Evolutionary conservation across 2,113 vertebrate species (phyloP).

Genomic region (Serinus canaria): DNA sequence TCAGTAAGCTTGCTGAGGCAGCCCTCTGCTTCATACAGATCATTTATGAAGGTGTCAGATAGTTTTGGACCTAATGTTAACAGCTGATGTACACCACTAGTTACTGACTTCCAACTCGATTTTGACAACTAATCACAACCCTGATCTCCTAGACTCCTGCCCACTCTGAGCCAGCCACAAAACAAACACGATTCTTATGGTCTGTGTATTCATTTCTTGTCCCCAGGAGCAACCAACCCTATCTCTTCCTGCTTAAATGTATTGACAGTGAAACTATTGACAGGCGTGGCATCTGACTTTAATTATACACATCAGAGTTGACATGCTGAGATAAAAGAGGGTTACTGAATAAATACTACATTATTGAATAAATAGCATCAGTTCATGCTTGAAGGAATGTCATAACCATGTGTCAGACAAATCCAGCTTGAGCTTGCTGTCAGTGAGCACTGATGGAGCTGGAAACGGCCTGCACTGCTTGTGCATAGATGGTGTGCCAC

Average conservation of each 20-base stretch:
- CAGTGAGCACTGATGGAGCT: neutral
- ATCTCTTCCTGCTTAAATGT: neutral
- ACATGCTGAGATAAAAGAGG: neutral
- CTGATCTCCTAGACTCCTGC: neutral
- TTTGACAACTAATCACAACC: neutral
- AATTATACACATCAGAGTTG: neutral
- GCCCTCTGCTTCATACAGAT: neutral
- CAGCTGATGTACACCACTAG: neutral
- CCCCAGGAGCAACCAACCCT: neutral
- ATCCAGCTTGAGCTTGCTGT: neutral
- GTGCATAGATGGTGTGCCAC: rapidly evolving
- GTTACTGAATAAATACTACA: neutral
- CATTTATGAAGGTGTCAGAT: neutral
- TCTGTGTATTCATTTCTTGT: neutral
- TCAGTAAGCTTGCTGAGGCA: neutral
- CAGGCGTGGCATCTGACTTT: neutral
- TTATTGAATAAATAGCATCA: neutral
- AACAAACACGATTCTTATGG: neutral
- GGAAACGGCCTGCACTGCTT: neutral
- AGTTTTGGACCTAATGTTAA: neutral
- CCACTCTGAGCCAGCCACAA: neutral
- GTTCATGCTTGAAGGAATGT: neutral
- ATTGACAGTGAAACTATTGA: neutral
- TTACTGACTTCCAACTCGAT: neutral
- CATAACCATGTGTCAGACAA: neutral